Conservation (phyloP, 2,113 vertebrate species). For the Esox niger region DNA sequence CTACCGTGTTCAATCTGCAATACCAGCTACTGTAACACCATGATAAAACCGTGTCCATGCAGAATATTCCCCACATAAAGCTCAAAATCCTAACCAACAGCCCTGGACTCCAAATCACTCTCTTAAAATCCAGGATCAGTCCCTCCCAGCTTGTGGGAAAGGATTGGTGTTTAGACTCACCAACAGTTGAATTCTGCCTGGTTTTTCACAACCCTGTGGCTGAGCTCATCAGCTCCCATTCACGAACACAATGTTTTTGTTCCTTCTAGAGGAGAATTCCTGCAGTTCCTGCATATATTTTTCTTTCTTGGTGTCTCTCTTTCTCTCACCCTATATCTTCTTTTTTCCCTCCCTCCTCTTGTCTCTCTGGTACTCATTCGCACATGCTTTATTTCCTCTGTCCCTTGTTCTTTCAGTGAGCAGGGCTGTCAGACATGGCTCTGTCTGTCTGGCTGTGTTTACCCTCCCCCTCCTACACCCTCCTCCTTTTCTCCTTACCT, state of each 20-base stretch:
- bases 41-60: slow-evolving; percentile 53
- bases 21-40: slow-evolving; percentile 47
- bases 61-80: slow-evolving; percentile 51
- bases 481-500: slow-evolving; percentile 39
- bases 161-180: slow-evolving; percentile 48
- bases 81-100: slow-evolving; percentile 52
- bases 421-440: slow-evolving; percentile 66
- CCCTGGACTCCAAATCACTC: slow-evolving; percentile 48
- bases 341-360: slow-evolving; percentile 22
- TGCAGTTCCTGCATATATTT: slow-evolving; percentile 44
- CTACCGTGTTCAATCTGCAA: slow-evolving; percentile 60
- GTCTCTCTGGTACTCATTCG: slow-evolving; percentile 34
- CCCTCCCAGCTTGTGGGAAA: slow-evolving; percentile 41
- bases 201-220: slow-evolving; percentile 57
- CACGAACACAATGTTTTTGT: no score
- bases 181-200: slow-evolving; percentile 55
- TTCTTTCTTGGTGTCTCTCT: slow-evolving; percentile 2
- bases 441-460: slow-evolving; percentile 59
- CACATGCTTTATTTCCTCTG: slow-evolving; percentile 44
- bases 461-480: slow-evolving; percentile 58
- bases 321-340: slow-evolving; percentile 28
- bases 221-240: slow-evolving; percentile 48
- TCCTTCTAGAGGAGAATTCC: no score
- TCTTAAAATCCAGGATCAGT: slow-evolving; percentile 42
- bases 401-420: slow-evolving; percentile 56